Evolutionary conservation across 2,797 vertebrate species (phyloP), one percentile per base, ranked within the genome.

Genomic region (Sebastolobus altivelis): DNA sequence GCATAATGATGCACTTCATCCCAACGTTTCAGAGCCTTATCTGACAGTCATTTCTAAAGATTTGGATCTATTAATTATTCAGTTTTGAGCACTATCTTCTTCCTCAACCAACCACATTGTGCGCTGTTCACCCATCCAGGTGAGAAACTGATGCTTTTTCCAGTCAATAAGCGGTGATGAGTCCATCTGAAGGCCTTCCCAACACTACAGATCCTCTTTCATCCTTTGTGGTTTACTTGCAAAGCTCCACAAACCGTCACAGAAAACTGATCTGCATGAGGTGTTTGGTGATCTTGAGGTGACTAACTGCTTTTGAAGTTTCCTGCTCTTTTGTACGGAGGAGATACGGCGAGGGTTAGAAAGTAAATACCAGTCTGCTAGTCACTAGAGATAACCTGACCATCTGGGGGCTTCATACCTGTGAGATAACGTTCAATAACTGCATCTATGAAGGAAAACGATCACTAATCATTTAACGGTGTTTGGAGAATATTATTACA

Each of bases 231-330:
- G 90, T 77, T 38, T 65, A 87, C 76, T 85, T 68, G 85, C 84
- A 89, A 91, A 92, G 91, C 88, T 85, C 84, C 82, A 88, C 92
- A 92, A 92, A 93, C 92, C 86, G 2, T 83, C 69, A 43, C 63
- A 86, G 93, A 79, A 94, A 95, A 93, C 84, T 40, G 91, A 94
- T 94, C 93, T 88, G 83, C 86, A 80, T 65, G 65, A 91, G 67
- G 67, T 89, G 67, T 89, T 75, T 91, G 75, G 82, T 91, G 85
- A 92, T 93, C 92, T 89, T 71, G 61, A 93, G 93, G 90, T 93
- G 94, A 94, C 92, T 93, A 93, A 93, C 83, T 60, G 81, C 92
- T 93, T 93, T 94, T 95, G 92, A 94, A 93, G 84, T 78, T 80
- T 69, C 38, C 76, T 76, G 74, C 71, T 80, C 91, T 86, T 88